A percentile compares a stretch with the other conserved stretches of the same genome.
These are phyloP conservation scores for Thumatha senex DNA, from an alignment of 2,888 invertebrate species.

Conservation along the genomic window DNA sequence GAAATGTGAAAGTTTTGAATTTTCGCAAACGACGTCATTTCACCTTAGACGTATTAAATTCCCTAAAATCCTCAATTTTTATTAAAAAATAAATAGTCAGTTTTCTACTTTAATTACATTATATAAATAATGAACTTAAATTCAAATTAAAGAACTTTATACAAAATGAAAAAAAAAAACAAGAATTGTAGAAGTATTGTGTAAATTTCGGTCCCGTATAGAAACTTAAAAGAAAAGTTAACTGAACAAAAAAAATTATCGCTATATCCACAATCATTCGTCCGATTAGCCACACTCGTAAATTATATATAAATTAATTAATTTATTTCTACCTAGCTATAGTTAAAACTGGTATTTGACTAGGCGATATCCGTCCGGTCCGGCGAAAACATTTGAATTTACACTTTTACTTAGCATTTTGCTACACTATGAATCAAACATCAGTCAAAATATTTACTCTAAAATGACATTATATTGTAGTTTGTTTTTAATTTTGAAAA, in stretches of 20 bases:
- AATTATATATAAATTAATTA: constrained; percentile 59
- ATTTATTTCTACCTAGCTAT: constrained; percentile 70
- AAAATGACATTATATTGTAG: not conserved
- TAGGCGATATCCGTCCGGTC: constrained; percentile 73
- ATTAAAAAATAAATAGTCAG: constrained; percentile 73
- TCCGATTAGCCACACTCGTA: constrained; percentile 65
- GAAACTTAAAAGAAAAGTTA: constrained; percentile 31
- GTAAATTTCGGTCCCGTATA: constrained; percentile 56
- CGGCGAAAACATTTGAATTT: constrained; percentile 34
- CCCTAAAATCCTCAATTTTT: constrained; percentile 59
- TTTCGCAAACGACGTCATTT: constrained; percentile 55
- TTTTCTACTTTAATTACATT: constrained; percentile 69
- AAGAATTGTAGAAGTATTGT: constrained; percentile 32
- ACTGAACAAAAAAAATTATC: constrained; percentile 36
- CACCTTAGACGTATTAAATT: constrained; percentile 52
- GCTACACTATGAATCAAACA: constrained; percentile 20
- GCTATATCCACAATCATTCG: constrained; percentile 68
- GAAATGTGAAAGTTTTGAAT: constrained; percentile 20
- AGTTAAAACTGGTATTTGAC: constrained; percentile 77
- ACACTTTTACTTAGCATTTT: constrained; percentile 24
- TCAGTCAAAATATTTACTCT: not conserved
- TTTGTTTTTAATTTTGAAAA: not conserved
- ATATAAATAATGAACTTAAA: constrained; percentile 75
- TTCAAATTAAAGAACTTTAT: constrained; percentile 70
- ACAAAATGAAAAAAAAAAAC: constrained; percentile 60